These are phyloP conservation scores for Ligdia adustata DNA, from an alignment of 2,888 invertebrate species.

Conservation along the genomic window DNA sequence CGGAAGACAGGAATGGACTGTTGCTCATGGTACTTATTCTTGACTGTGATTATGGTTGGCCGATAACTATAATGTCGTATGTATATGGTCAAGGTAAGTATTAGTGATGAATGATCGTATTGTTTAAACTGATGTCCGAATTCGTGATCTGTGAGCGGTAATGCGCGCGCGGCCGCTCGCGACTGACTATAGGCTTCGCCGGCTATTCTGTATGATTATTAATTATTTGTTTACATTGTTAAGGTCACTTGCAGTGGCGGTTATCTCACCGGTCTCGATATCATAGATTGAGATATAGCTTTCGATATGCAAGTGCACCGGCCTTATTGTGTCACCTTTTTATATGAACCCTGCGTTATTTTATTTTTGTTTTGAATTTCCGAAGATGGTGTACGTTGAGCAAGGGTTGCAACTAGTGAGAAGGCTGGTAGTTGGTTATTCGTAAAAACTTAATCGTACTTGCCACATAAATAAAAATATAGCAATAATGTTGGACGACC, in stretches of 20 bases:
- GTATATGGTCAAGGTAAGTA: constrained; percentile 34
- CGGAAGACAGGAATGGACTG: constrained; percentile 17
- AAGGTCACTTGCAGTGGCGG: constrained; percentile 26
- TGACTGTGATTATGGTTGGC: constrained; percentile 31
- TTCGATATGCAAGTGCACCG: neutral
- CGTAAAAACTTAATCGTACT: no score
- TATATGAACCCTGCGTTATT: no score
- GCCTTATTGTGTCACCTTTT: no score
- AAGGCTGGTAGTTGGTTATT: no score
- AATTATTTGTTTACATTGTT: constrained; percentile 35
- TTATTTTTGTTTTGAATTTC: no score
- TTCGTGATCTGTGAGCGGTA: constrained; percentile 12
- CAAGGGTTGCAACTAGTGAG: no score
- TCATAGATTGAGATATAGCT: neutral
- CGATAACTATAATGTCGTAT: constrained; percentile 32
- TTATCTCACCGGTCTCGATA: constrained; percentile 4
- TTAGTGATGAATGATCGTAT: constrained; percentile 8
- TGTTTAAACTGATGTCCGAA: constrained; percentile 14
- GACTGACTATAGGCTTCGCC: constrained; percentile 8
- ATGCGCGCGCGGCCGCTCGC: constrained; percentile 17
- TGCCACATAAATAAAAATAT: no score
- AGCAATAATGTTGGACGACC: no score
- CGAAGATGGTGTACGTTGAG: no score
- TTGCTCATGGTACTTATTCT: constrained; percentile 16
- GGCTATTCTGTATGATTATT: constrained; percentile 13